These are phyloP conservation scores for Eupithecia centaureata DNA, from an alignment of 2,888 invertebrate genomes.

Conservation along the genomic window DNA sequence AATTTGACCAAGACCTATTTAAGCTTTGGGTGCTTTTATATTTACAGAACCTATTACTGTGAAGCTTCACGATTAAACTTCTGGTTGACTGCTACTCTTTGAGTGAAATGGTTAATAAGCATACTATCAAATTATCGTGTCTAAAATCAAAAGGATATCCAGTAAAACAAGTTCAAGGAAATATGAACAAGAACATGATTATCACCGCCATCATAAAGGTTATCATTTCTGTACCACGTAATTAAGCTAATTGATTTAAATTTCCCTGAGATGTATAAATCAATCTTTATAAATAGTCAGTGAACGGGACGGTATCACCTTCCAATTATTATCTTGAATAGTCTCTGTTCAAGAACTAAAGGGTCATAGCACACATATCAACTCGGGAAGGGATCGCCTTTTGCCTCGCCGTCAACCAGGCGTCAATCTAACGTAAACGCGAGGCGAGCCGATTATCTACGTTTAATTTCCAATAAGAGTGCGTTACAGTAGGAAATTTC, in stretches of 20 bases:
- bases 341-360: not conserved
- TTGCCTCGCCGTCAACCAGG: too few relatives aligned
- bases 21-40: not conserved
- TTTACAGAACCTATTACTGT: not conserved
- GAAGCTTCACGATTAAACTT: not conserved
- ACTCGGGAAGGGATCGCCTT: too few relatives aligned
- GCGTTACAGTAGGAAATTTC: too few relatives aligned
- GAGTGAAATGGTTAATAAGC: too few relatives aligned
- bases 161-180: conserved; percentile 36
- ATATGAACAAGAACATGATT: conserved; percentile 43
- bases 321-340: not conserved
- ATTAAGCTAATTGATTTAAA: conserved; percentile 45
- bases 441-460: too few relatives aligned
- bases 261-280: conserved; percentile 36
- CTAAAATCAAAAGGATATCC: not conserved
- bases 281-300: conserved; percentile 30
- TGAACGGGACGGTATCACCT: not conserved
- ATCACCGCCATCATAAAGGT: conserved; percentile 49
- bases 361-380: too few relatives aligned
- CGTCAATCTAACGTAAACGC: too few relatives aligned
- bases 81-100: too few relatives aligned
- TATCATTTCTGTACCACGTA: conserved; percentile 46
- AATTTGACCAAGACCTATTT: conserved; percentile 8
- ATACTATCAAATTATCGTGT: conserved; percentile 1
- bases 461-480: too few relatives aligned